Evolutionary conservation across 1,140 invertebrate species (phyloP).

Genomic region (Tetranychus urticae): DNA sequence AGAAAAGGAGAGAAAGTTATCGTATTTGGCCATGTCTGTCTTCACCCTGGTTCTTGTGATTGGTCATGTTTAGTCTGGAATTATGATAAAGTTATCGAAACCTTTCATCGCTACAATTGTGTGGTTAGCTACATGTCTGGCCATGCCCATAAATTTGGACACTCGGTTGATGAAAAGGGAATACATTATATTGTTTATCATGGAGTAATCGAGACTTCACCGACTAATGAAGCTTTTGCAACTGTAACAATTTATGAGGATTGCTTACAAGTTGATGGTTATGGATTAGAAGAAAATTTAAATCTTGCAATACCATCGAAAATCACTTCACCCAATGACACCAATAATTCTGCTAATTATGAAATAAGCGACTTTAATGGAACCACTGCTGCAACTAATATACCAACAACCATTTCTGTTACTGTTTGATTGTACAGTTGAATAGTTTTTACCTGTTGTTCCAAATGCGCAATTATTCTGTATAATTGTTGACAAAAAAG

Average conservation of each 20-base stretch:
- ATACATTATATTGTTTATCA: conserved; percentile 18
- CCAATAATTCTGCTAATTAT: too few relatives aligned
- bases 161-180: conserved; percentile 15
- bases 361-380: too few relatives aligned
- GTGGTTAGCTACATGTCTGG: conserved; percentile 18
- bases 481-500: too few relatives aligned
- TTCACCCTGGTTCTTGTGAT: conserved; percentile 14
- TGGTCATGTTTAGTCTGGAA: conserved; percentile 18
- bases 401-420: too few relatives aligned
- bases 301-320: background rate
- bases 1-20: conserved; percentile 12
- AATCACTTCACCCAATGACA: too few relatives aligned
- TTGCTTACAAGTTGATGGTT: conserved; percentile 8
- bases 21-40: conserved; percentile 17
- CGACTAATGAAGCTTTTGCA: conserved; percentile 16
- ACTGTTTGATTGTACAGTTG: too few relatives aligned
- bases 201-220: conserved; percentile 18
- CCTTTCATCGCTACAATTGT: conserved; percentile 14
- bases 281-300: conserved; percentile 12
- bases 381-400: too few relatives aligned
- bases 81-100: conserved; percentile 16
- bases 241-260: conserved; percentile 17
- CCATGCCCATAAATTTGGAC: conserved; percentile 18
- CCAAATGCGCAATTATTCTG: too few relatives aligned
- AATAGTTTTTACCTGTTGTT: too few relatives aligned